Conservation (phyloP, 2,113 vertebrate genomes). For the Lagopus muta region DNA sequence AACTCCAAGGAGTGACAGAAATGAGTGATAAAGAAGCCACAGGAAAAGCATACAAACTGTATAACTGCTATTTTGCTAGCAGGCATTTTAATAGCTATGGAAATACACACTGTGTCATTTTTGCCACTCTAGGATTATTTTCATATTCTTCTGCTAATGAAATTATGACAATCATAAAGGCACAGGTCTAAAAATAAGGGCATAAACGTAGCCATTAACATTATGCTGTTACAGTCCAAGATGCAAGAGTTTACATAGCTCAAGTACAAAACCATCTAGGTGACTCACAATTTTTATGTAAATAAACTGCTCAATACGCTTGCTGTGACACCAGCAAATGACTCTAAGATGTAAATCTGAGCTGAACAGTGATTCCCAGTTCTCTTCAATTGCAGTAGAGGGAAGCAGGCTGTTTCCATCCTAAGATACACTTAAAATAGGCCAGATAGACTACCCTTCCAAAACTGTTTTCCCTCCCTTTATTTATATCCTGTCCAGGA, state of each 20-base stretch:
- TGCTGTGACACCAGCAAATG: background rate
- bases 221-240: background rate
- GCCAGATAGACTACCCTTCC: background rate
- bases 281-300: background rate
- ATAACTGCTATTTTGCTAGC: background rate
- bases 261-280: background rate
- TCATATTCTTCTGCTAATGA: background rate
- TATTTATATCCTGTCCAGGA: background rate
- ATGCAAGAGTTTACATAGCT: background rate
- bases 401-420: background rate
- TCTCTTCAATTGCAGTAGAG: background rate
- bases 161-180: background rate
- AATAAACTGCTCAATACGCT: background rate
- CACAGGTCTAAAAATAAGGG: background rate
- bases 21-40: background rate
- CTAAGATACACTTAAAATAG: background rate
- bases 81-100: background rate
- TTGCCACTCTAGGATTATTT: background rate
- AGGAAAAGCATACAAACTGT: background rate
- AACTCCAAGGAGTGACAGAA: constrained; percentile 24
- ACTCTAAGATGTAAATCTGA: background rate
- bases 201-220: background rate
- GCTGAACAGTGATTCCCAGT: background rate
- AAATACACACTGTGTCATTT: background rate
- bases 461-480: background rate